Base-by-base conservation (phyloP, 2,113 vertebrate genomes). In the Hyperopisus bebe region DNA sequence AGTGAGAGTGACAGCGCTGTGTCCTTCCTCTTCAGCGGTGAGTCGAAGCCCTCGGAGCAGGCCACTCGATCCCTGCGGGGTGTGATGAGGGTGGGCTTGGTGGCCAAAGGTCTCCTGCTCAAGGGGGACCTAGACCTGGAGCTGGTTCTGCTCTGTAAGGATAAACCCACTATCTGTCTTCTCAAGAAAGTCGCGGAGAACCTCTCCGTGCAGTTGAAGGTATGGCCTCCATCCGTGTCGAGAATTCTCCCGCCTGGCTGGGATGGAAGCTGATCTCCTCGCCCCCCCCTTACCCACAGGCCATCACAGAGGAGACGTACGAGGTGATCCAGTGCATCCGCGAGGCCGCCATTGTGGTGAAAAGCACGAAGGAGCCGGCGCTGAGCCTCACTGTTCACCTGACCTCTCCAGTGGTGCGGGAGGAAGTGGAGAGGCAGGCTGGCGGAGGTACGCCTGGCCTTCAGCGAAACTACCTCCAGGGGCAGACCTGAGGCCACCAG, bases 51-150 rank as follows among this genome's bases (percentile, higher is more conserved):
- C 7, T 46, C 94, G 0, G 98, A 99, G 82, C 97, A 97, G 90
- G 92, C 93, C 15, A 95, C 94, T 0, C 96, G 98, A 89, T 97
- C 98, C 51, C 94, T 99, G 89, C 95, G 98, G 0, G 98, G 98
- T 0, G 98, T 99, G 11, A 99, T 99, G 98, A 96, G 98, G 0
- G 98, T 99, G 39, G 98, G 98, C n/a, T 96, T 99, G 0, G 98
- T 99, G 53, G 98, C 98, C 3, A 99, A 99, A 91, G 98, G 98
- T 6, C 95, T 99, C 5, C 91, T 99, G 0, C 94, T 99, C 62
- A 99, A 99, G 93, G 98, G 98, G 9, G 98, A 99, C 92, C 92
- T 99, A 93, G 98, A 99, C 86, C 94, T 99, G 89, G 98, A 99
- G 94, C 95, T 99, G 62, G 98, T 99, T 3, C 96, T 99, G 4